Evolutionary conservation across 2,797 vertebrate species (phyloP).

Genomic region (Ataeniobius toweri): DNA sequence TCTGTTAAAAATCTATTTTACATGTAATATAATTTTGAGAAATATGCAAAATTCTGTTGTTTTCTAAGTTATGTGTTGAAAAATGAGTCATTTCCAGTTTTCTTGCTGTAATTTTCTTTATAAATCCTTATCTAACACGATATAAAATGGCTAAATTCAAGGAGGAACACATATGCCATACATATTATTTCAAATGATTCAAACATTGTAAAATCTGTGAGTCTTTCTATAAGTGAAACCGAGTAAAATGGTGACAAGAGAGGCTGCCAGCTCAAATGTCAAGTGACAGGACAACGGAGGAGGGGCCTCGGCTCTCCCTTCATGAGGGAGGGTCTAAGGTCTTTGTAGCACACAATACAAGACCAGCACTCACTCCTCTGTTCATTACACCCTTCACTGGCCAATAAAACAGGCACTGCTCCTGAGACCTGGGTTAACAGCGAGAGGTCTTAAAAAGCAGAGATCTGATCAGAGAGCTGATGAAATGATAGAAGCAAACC

Average conservation of each 20-base stretch:
- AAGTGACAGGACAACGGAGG: slow-evolving; percentile 65
- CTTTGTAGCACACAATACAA: slow-evolving; percentile 54
- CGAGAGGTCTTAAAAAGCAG: slow-evolving; percentile 15
- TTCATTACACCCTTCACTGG: slow-evolving; percentile 39
- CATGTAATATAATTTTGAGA: not conserved
- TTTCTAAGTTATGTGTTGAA: not conserved
- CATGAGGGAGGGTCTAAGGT: slow-evolving; percentile 55
- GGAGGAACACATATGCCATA: not conserved
- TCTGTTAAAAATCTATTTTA: not conserved
- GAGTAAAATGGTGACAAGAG: slow-evolving; percentile 49
- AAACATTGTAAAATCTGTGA: not conserved
- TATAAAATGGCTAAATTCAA: not conserved
- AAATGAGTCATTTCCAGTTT: not conserved
- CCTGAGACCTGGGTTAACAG: slow-evolving; percentile 8
- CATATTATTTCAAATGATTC: not conserved
- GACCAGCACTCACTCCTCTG: slow-evolving; percentile 34
- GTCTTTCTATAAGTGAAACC: not conserved
- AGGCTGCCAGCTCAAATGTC: slow-evolving; percentile 65
- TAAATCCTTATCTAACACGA: not conserved
- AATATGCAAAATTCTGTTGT: not conserved
- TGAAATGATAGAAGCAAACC: slow-evolving; percentile 3
- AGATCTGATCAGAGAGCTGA: slow-evolving; percentile 28
- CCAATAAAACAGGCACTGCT: slow-evolving; percentile 33
- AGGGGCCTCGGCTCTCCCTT: slow-evolving; percentile 44
- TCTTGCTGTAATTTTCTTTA: not conserved